Evolutionary conservation across 2,888 invertebrate species (phyloP), one percentile per base, ranked within the genome.

Genomic region (Agrochola circellaris): DNA sequence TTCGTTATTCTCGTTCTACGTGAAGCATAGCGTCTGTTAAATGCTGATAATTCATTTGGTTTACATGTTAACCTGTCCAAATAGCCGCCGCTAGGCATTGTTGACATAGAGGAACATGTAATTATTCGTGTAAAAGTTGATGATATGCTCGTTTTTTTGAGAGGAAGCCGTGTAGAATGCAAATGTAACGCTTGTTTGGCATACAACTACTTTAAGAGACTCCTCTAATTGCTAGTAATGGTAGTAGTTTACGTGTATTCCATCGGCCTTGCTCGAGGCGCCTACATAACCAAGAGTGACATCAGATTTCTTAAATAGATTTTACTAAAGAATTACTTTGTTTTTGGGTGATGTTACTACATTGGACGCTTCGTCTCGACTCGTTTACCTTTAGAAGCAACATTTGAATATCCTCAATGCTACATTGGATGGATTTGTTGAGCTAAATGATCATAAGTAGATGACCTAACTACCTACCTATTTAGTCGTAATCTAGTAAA

Each of bases 281-380:
- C 95, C 94, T 95, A 95, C 94, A 93, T 93, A 83, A 70, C 72
- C 77, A 67, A 26, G 70, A 89, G 90, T 96, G 96, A 96, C 96
- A 96, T 96, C 96, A 96, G 91, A 93, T 93, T 94, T 95, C 64
- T 92, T 94, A 96, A 95, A 96, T 96, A 96, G 96, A 95, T 84
- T 92, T 91, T 90, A 90, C 87, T 86, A 90, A 90, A 91, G 88
- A 92, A 89, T 68, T 92, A 89, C 88, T 90, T 90, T 91, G 91
- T 92, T 92, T 91, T 90, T 84, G 82, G 88, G 85, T 42, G 84
- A 77, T 78, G 79, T 74, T 79, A 78, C 69, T 84, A 79, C 74
- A 73, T 76, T 62, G 56, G 45, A 76, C 72, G 78, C 45, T 69
- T 61, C 65, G 56, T 67, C 54, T 68, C 58, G 42, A 82, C 85